A percentile compares a stretch with the other conserved stretches of the same genome.
Evolutionary conservation across 2,113 vertebrate species (phyloP).

Genomic region (Pelecanus crispus): DNA sequence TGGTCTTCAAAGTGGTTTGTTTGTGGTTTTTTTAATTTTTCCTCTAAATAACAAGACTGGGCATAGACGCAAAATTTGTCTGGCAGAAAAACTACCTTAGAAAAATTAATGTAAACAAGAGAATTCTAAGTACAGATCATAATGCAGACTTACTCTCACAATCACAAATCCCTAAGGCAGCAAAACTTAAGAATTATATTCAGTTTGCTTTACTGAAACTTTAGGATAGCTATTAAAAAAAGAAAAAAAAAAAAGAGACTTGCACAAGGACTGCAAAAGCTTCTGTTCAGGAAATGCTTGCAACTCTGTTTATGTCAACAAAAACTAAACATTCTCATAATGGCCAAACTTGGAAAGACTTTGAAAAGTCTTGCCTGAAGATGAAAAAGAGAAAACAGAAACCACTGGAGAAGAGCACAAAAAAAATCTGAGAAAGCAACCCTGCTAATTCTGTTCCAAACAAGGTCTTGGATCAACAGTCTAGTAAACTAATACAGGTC

Average conservation of each 20-base stretch:
- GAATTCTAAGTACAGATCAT: neutral
- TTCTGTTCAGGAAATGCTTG: neutral
- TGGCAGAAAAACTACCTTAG: neutral
- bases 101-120: neutral
- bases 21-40: neutral
- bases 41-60: neutral
- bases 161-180: neutral
- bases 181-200: neutral
- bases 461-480: neutral
- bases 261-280: neutral
- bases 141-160: neutral
- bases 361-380: neutral
- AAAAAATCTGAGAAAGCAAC: neutral
- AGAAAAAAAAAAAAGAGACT: neutral
- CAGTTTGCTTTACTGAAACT: neutral
- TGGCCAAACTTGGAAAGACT: neutral
- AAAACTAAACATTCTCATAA: neutral
- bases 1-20: neutral
- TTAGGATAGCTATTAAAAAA: neutral
- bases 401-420: neutral
- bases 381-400: neutral
- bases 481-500: neutral
- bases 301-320: neutral
- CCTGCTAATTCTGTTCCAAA: neutral
- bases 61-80: neutral